Evolutionary conservation across 2,888 invertebrate genomes (phyloP), one percentile per base, ranked within the genome.

Genomic region (Falcaria lacertinaria): DNA sequence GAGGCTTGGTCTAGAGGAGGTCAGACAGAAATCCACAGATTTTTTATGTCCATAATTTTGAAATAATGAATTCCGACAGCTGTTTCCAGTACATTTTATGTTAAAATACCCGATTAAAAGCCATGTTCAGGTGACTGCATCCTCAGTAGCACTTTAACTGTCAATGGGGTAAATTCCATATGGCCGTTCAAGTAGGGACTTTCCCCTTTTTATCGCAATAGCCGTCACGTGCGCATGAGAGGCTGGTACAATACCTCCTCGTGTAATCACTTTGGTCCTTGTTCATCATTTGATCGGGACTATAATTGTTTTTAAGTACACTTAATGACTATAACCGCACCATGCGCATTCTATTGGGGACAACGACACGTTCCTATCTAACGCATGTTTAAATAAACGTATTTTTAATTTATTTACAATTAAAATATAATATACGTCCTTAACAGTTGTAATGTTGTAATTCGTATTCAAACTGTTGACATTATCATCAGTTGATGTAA

Each of bases 161-260:
- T 60, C 50, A 60, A 59, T 48, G 47, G 50, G 41, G 44, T 39
- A 41, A 34, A 36, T 34, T 59, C 63, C 70, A 69, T 73, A 73
- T 71, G 71, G 19, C 42, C 19, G 15, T 51, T 16, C 7, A 44
- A 28, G 38, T 37, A 37, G 39, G 22, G 33, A 45, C 48, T 38
- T 40, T 41, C 39, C 43, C 56, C 43, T 54, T 54, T 48, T 22
- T 6, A 22, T 5, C 28, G 52, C 45, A 47, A 51, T 60, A 42
- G 58, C 34, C 57, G 75, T 74, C 83, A 84, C 85, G 85, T 84
- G 85, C 79, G 67, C 69, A 55, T 50, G 50, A 80, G 74, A 56
- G 64, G 57, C 50, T 38, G 46, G 47, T 43, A 63, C 64, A 70
- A 68, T 67, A 60, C 64, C 69, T 69, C 60, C 78, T 81, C 46